These are phyloP conservation scores for Podarcis muralis DNA, from an alignment of 2,113 vertebrate genomes.

Conservation along the genomic window DNA sequence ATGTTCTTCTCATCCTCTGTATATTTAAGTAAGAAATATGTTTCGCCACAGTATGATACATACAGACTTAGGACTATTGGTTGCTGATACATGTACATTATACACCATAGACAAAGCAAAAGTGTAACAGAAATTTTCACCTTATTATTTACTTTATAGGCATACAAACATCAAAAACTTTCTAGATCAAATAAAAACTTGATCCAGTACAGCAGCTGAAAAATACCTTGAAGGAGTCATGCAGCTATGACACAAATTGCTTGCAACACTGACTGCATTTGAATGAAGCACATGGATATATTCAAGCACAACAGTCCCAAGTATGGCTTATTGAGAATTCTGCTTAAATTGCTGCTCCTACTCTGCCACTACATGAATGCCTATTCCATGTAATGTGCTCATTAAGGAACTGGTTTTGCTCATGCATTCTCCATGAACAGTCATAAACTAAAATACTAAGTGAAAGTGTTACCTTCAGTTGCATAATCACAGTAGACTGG, in stretches of 20 bases:
- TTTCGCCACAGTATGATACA: background rate
- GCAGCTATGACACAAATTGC: slow-evolving; percentile 41
- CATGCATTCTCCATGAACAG: background rate
- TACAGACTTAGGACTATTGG: too few relatives aligned
- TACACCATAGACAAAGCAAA: background rate
- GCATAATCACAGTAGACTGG: background rate
- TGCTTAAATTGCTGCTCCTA: background rate
- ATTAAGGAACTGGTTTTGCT: background rate
- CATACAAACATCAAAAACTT: background rate
- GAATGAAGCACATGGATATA: slow-evolving; percentile 57
- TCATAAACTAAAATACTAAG: background rate
- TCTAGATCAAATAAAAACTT: background rate
- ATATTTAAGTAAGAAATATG: background rate
- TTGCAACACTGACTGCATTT: slow-evolving; percentile 40
- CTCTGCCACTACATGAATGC: background rate
- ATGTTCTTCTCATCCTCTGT: background rate
- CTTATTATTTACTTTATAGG: background rate
- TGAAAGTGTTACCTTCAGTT: background rate
- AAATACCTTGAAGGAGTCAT: slow-evolving; percentile 36
- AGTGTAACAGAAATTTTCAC: background rate
- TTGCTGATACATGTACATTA: background rate
- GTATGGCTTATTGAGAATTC: slow-evolving; percentile 33
- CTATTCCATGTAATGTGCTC: background rate
- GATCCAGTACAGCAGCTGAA: slow-evolving; percentile 22
- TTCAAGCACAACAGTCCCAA: slow-evolving; percentile 63